Evolutionary conservation across 2,797 vertebrate species (phyloP), one percentile per base, ranked within the genome.

Genomic region (Staurois parvus): DNA sequence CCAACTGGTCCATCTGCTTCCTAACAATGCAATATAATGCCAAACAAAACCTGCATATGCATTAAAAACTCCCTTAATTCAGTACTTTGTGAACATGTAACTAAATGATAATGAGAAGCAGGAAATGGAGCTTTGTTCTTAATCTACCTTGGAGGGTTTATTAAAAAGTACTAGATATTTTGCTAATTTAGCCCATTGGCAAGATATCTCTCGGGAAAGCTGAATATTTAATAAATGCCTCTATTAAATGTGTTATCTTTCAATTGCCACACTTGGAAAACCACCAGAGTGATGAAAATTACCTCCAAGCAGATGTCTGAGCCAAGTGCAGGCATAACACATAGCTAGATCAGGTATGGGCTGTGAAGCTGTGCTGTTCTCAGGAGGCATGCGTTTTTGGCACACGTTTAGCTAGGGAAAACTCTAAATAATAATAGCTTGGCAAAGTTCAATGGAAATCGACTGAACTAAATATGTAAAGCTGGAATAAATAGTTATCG

Each of bases 201-300:
- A 87, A 69, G 10, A 74, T 42, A 79, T 56, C 80, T 24, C 37
- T 17, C 66, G 19, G 62, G 56, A 32, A 28, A 76, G 68, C 26
- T 79, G 69, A 79, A 83, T 87, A 87, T 83, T 87, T 74, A 83
- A 83, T 87, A 83, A 86, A 86, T 76, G 72, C 74, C 78, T 86
- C 30, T 82, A 78, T 83, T 83, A 82, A 86, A 83, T 37, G 68
- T 52, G 28, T 78, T 83, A 67, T 79, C 75, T 79, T 83, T 87
- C 85, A 83, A 56, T 79, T 68, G 73, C 40, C 17, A 81, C 34
- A 77, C 56, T 69, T 15, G 40, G 32, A 8, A 78, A 81, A 8
- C 42, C 80, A 83, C 68, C 17, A 79, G 74, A 79, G 85, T 56
- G 32, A 87, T 87, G 68, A 69, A 87, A 74, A 83, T 87, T 37